These are phyloP conservation scores for Micrastur ruficollis DNA, from an alignment of 2,797 vertebrate species.

Conservation along the genomic window DNA sequence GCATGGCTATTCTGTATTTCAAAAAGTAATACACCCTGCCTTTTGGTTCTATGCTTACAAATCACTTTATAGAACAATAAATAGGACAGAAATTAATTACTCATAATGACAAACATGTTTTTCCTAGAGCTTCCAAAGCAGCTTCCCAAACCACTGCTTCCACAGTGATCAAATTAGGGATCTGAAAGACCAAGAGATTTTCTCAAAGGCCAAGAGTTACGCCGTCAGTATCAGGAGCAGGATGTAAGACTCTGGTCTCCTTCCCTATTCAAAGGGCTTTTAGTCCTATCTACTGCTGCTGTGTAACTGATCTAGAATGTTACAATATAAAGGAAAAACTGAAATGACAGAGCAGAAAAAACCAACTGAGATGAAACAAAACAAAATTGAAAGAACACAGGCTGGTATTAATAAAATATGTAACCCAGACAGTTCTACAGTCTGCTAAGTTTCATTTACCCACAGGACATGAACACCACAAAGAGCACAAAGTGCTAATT, in stretches of 20 bases:
- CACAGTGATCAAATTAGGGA: not conserved
- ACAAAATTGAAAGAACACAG: not conserved
- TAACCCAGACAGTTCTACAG: not conserved
- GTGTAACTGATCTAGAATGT: not conserved
- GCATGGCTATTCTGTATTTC: not conserved
- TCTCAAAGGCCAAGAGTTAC: not conserved
- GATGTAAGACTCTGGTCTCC: not conserved
- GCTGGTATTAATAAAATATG: not conserved
- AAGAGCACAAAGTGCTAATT: not conserved
- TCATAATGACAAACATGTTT: not conserved
- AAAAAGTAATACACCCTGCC: not conserved
- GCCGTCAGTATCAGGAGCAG: not conserved
- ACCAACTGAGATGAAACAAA: not conserved
- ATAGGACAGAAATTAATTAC: not conserved
- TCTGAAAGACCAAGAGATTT: not conserved
- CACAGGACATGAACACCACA: not conserved
- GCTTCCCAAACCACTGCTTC: not conserved
- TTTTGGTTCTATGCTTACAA: not conserved
- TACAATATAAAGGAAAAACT: not conserved
- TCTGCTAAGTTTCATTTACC: not conserved
- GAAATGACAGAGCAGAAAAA: not conserved
- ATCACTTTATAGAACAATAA: not conserved
- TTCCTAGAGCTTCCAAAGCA: not conserved
- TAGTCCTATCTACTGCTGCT: not conserved
- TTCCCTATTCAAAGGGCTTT: not conserved